A percentile compares a stretch with the other conserved stretches of the same genome.
phyloP scores from a whole-genome alignment of 2,888 invertebrate genomes.

The Apodemia zela region DNA sequence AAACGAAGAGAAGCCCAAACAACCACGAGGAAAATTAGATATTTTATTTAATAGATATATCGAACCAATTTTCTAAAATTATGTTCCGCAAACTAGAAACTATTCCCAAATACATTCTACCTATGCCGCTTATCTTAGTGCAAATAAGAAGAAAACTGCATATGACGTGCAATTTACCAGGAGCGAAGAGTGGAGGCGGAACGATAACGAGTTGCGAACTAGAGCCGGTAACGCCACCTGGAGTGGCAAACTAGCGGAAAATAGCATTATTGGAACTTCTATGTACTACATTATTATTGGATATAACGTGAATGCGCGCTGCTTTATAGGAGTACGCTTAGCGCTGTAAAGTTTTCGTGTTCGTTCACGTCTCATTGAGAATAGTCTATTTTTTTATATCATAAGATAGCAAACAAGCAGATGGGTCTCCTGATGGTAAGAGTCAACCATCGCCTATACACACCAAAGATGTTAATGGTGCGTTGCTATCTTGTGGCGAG shows the following conservation, averaged over 20 bases:
- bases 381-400: too few species aligned
- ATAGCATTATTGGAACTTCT: conserved; percentile 42
- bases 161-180: conserved; percentile 21
- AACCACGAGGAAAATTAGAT: too few species aligned
- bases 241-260: conserved; percentile 38
- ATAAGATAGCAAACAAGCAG: too few species aligned
- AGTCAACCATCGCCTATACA: too few species aligned
- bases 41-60: too few species aligned
- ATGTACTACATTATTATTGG: conserved; percentile 25
- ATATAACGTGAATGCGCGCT: neutral
- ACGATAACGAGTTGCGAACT: conserved; percentile 23
- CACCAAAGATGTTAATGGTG: too few species aligned
- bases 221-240: conserved; percentile 37
- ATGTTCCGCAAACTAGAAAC: neutral
- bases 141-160: conserved; percentile 29
- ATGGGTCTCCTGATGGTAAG: too few species aligned
- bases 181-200: conserved; percentile 6
- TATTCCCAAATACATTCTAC: conserved; percentile 10
- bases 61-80: too few species aligned
- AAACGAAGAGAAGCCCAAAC: too few species aligned
- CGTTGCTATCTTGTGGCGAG: too few species aligned
- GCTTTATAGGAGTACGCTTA: neutral
- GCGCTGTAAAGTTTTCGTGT: neutral
- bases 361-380: too few species aligned
- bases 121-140: conserved; percentile 15